Evolutionary conservation across 1,140 invertebrate genomes (phyloP), one percentile per base, ranked within the genome.

Genomic region (Hestina assimilis): DNA sequence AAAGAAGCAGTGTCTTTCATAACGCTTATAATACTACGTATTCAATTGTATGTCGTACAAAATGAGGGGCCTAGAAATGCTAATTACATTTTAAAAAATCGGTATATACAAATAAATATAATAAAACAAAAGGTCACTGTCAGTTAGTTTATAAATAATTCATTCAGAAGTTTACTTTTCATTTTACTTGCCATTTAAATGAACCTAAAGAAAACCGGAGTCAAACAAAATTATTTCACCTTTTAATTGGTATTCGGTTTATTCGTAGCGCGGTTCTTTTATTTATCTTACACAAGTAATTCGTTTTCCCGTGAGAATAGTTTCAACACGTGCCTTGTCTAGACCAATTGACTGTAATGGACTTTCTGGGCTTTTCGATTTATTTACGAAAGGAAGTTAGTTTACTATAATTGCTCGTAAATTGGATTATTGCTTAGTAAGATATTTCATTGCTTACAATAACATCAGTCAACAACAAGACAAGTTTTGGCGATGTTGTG

Each of bases 271-370:
- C 58, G 59, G 60, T 77, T 70, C 69, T 72, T 78, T 81, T 82
- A 72, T 83, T 84, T 84, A 69, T 72, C 66, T 66, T 59, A 67
- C 43, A 42, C 65, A 69, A 63, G 70, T 82, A 84, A 84, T 84
- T 81, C 72, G 66, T 82, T 84, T 79, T 78, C 79, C 59, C 74
- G 72, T 74, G 79, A 78, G 79, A 83, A 83, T 79, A 78, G 72
- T 69, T 80, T 82, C 70, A 80, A 73, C 77, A 81, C 79, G 77
- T 84, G 79, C 77, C 68, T 56, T 52, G 47, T 76, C 72, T 73
- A 74, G 72, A 75, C 66, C 75, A 79, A 79, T 83, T 76, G 75
- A 50, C 38, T 57, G 45, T 57, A 57, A 57, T 57, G 54, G 54
- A 57, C 45, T 48, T 48, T 57, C 54, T 48, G 33, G 46, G 45